Percentiles rank a stretch among this genome's conserved stretches.
phyloP scores from a whole-genome alignment of 2,888 invertebrate species.

The Cephus pygmeus region DNA sequence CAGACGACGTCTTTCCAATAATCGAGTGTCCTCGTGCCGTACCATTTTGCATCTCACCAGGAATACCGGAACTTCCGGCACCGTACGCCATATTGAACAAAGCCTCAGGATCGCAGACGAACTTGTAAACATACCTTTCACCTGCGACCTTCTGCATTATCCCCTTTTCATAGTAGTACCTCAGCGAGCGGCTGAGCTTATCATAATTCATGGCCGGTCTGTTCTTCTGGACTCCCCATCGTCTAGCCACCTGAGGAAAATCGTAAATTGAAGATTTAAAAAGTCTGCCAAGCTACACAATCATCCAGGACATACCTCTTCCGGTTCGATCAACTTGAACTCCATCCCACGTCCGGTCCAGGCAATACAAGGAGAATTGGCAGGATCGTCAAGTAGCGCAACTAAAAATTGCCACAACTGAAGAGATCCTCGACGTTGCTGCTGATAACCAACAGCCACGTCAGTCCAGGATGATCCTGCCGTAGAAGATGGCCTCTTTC shows the following conservation, averaged over 20 bases:
- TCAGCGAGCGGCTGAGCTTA: conserved; percentile 89
- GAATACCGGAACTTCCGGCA: conserved; percentile 46
- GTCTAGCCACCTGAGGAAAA: conserved; percentile 81
- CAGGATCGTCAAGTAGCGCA: conserved; percentile 78
- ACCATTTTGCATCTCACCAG: conserved; percentile 44
- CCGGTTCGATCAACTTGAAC: conserved; percentile 95
- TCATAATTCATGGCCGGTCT: conserved; percentile 98
- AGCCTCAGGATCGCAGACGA: conserved; percentile 94
- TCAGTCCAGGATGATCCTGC: conserved; percentile 53
- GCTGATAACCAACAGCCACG: conserved; percentile 53
- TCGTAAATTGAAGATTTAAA: not conserved
- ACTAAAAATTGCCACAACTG: conserved; percentile 97
- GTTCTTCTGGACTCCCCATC: conserved; percentile 97
- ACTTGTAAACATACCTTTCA: conserved; percentile 96
- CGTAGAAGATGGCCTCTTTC: conserved; percentile 46
- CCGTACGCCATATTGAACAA: conserved; percentile 86
- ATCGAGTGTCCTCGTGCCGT: conserved; percentile 45
- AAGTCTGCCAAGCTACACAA: not conserved
- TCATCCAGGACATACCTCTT: conserved; percentile 74
- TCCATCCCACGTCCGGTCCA: conserved; percentile 97
- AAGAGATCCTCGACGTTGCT: conserved; percentile 82
- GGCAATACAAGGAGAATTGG: conserved; percentile 84
- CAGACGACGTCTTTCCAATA: conserved; percentile 39
- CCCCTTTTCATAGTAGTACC: conserved; percentile 99
- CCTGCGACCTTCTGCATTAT: conserved; percentile 98